Percentiles rank a stretch among this genome's conserved stretches.
phyloP scores from a whole-genome alignment of 2,888 invertebrate genomes.

The Habroteleia sp. region DNA sequence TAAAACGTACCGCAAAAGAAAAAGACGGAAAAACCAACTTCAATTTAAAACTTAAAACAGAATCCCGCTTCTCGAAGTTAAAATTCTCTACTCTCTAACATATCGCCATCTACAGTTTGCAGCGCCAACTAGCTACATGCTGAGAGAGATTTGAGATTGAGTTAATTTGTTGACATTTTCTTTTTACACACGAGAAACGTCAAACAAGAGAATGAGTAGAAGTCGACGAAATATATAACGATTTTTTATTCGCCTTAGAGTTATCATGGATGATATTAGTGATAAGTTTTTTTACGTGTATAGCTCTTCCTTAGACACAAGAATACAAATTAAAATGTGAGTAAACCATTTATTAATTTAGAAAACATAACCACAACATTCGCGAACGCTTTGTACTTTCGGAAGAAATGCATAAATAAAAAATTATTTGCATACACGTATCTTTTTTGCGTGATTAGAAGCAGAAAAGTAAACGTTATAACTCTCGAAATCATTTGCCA shows the following conservation, averaged over 20 bases:
- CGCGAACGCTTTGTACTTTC: neutral
- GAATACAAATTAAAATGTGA: constrained; percentile 96
- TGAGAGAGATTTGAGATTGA: constrained; percentile 33
- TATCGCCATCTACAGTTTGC: too few relatives aligned
- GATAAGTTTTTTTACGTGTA: constrained; percentile 93
- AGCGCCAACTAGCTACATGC: too few relatives aligned
- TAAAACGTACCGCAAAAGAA: too few relatives aligned
- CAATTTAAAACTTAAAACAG: too few relatives aligned
- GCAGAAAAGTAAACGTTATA: too few relatives aligned
- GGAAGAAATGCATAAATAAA: too few relatives aligned
- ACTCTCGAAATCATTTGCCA: too few relatives aligned
- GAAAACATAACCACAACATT: neutral
- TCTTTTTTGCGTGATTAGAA: too few relatives aligned
- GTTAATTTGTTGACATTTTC: constrained; percentile 43
- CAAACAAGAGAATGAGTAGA: constrained; percentile 42
- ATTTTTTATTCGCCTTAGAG: constrained; percentile 42
- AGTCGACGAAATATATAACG: constrained; percentile 26
- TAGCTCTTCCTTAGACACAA: constrained; percentile 93
- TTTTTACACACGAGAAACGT: constrained; percentile 32
- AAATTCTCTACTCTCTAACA: too few relatives aligned
- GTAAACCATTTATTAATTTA: constrained; percentile 74
- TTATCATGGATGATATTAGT: constrained; percentile 86
- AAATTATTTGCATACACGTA: too few relatives aligned
- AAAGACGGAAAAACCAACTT: too few relatives aligned
- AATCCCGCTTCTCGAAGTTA: too few relatives aligned